These are phyloP conservation scores for Battus philenor DNA, from an alignment of 1,140 invertebrate species.

Conservation along the genomic window DNA sequence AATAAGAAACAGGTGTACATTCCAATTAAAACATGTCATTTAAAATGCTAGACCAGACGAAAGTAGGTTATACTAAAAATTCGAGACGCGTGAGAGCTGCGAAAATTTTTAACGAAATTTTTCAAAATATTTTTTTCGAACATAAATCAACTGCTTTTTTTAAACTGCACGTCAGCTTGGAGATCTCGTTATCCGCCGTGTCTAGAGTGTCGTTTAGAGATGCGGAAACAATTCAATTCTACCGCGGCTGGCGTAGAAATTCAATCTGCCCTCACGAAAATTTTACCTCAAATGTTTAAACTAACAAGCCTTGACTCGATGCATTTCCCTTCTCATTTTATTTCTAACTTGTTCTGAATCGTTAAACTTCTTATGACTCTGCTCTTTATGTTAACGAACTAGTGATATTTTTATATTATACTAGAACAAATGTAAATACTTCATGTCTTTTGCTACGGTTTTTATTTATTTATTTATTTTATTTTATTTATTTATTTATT, in stretches of 20 bases:
- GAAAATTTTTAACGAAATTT: constrained; percentile 11
- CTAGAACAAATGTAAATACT: too few relatives aligned
- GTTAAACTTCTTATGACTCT: too few relatives aligned
- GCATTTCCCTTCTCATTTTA: neutral
- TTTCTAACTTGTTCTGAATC: neutral
- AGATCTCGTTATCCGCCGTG: constrained; percentile 13
- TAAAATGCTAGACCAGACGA: neutral
- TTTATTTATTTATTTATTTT: too few relatives aligned
- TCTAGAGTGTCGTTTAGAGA: constrained; percentile 15
- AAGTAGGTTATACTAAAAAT: constrained; percentile 7
- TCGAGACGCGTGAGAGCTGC: constrained; percentile 1
- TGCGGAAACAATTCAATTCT: constrained; percentile 17
- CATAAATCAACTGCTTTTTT: constrained; percentile 8
- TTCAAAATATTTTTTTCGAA: constrained; percentile 2
- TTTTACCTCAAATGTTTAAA: constrained; percentile 10
- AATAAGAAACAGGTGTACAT: too few relatives aligned
- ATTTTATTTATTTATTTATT: too few relatives aligned
- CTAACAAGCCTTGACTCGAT: constrained; percentile 3
- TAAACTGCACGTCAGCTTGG: constrained; percentile 1
- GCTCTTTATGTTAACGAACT: too few relatives aligned
- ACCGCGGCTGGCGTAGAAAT: constrained; percentile 11
- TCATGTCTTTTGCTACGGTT: too few relatives aligned
- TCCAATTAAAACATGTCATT: too few relatives aligned
- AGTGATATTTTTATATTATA: too few relatives aligned
- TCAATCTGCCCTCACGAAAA: constrained; percentile 7